Base-by-base conservation (phyloP, 2,888 invertebrate genomes). In the Zaprionus bogoriensis region DNA sequence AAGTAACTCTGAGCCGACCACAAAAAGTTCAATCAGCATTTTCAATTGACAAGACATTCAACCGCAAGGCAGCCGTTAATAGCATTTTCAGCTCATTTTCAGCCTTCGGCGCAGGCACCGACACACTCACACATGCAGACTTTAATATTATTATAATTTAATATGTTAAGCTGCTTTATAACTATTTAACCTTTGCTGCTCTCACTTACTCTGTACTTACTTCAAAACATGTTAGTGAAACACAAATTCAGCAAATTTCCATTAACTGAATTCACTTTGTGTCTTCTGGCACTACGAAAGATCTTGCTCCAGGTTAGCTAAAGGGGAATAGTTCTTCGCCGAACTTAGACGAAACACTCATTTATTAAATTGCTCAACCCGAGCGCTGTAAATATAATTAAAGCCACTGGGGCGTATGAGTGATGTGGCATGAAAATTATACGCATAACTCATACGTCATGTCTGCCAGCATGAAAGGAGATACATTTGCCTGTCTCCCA, bases 371-470 rank as follows among this genome's bases (percentile, higher is more conserved):
- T 50, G 10, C 14, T 19, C 23, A 32, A 10, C 32, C 14, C 30
- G 14, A 9, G 41, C 17, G 32, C 32, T 51, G 27, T 44, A 32
- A 62, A 41, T 58, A 52, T 66, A 72, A 81, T 81, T 87, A 84
- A 78, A 77, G 62, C 61, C 17, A 46, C 52, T 48, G 53, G 44
- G 53, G 46, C 73, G 44, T 63, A 82, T 85, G 76, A 78, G 66
- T 85, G 70, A 85, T 81, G 62, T 66, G 67, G 57, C 63, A 59
- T 69, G 58, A 53, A 84, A 87, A 82, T 62, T 64, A 74, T 85
- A 62, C 44, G 58, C 63, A 68, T 69, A 69, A 66, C 86, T 81
- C 82, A 87, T 82, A 78, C 68, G 87, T 65, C 86, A 71, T 66
- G 79, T 67, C 50, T 63, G 76, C 52, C 55, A 54, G 44, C 46